Base-by-base conservation (phyloP, 1,140 invertebrate genomes). In the Sesamia nonagrioides region DNA sequence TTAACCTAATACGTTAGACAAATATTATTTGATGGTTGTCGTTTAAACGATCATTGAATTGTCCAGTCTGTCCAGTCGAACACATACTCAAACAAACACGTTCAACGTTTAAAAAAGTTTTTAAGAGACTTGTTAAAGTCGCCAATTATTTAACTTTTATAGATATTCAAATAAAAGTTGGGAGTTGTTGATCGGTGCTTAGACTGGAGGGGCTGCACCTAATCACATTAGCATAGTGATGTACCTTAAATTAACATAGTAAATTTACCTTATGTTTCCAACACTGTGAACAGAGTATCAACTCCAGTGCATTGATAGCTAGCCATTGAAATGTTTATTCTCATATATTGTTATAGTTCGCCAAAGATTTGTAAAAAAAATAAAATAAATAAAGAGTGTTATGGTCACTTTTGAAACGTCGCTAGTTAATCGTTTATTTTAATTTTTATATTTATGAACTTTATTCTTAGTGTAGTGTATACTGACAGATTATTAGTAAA, bases 331-430 rank as follows among this genome's bases (percentile, higher is more conserved):
- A 87, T 85, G 79, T 88, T 86, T 90, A 91, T 91, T 90, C 89
- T 91, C 89, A 80, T 91, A 89, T 89, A 92, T 94, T 94, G 91
- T 94, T 94, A 92, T 92, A 89, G 89, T 89, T 89, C 90, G 89
- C 91, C 91, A 92, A 93, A 94, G 87, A 89, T 92, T 80, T 93
- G 88, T 93, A 93, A 90, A 81, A 71, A 58, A 71, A 58, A 63
- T 42, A 74, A 54, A 75, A 79, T 52, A 79, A 88, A 82, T 92
- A 91, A 68, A 90, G 89, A 89, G 84, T 90, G 87, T 88, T 89
- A 88, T 88, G 73, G 84, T 87, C 89, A 90, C 86, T 90, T 91
- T 86, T 91, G 81, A 84, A 89, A 60, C 82, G 84, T 89, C 89
- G 89, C 88, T 92, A 93, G 86, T 81, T 88, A 92, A 91, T 82